phyloP scores from a whole-genome alignment of 2,797 vertebrate genomes.

The Hozukius guyotensis region DNA sequence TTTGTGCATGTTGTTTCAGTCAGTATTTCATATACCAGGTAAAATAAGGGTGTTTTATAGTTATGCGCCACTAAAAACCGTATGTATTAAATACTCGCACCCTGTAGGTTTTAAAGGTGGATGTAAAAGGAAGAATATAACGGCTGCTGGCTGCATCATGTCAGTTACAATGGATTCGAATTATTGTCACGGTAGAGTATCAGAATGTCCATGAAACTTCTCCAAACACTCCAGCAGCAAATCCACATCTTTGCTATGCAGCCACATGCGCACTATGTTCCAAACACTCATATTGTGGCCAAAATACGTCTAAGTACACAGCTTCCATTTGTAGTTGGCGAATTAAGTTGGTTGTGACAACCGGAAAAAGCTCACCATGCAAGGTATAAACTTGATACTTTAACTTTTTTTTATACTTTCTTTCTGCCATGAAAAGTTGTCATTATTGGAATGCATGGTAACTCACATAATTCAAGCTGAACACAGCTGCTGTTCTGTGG shows the following conservation, averaged over 20 bases:
- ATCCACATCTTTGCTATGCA: background rate
- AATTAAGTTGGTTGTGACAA: slow-evolving; percentile 3
- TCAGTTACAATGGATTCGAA: background rate
- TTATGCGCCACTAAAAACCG: background rate
- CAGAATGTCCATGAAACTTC: background rate
- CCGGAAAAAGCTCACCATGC: background rate
- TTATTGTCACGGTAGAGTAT: background rate
- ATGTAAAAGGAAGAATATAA: background rate
- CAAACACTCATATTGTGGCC: background rate
- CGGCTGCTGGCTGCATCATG: background rate
- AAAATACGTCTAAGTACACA: background rate
- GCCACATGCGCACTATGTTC: background rate
- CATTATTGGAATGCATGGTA: background rate
- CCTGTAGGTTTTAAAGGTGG: background rate
- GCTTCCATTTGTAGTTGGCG: background rate
- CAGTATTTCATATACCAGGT: background rate
- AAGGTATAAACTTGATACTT: background rate
- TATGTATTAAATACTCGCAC: background rate
- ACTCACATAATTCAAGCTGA: slow-evolving; percentile 1
- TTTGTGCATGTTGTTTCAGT: background rate
- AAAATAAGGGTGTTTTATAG: background rate
- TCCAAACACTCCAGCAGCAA: background rate
- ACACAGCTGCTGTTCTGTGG: background rate
- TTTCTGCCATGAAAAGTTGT: slow-evolving; percentile 9
- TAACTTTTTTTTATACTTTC: background rate